These are phyloP conservation scores for Columba guinea DNA, from an alignment of 2,797 vertebrate genomes.

Conservation along the genomic window DNA sequence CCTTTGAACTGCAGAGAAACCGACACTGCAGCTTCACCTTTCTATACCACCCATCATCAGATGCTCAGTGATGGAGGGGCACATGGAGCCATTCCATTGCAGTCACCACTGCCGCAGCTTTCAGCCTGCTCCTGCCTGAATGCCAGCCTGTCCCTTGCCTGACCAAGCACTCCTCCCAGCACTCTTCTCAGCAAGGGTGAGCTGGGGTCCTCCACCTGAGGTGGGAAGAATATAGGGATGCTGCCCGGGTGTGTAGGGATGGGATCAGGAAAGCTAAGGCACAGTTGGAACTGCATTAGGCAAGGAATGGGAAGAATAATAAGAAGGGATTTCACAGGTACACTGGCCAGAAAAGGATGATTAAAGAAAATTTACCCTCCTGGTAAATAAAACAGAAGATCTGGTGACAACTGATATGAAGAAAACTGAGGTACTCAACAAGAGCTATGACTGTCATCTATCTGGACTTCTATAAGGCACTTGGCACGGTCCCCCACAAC, in stretches of 20 bases:
- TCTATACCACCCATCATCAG: accelerated
- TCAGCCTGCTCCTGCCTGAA: background rate
- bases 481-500: background rate
- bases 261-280: background rate
- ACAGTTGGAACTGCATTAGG: background rate
- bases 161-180: background rate
- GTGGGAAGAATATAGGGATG: background rate
- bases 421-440: background rate
- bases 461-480: background rate
- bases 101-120: background rate
- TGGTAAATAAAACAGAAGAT: background rate
- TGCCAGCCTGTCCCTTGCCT: no score
- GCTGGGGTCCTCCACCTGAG: background rate
- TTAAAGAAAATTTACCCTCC: background rate
- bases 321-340: background rate
- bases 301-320: background rate
- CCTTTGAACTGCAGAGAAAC: background rate
- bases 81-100: background rate
- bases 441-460: background rate
- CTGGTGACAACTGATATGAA: background rate
- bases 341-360: background rate
- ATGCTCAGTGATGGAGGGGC: background rate
- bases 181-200: background rate
- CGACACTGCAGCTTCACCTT: background rate
- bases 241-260: background rate